These are phyloP conservation scores for Pterocles orientalis DNA, from an alignment of 2,113 vertebrate genomes.

Conservation along the genomic window DNA sequence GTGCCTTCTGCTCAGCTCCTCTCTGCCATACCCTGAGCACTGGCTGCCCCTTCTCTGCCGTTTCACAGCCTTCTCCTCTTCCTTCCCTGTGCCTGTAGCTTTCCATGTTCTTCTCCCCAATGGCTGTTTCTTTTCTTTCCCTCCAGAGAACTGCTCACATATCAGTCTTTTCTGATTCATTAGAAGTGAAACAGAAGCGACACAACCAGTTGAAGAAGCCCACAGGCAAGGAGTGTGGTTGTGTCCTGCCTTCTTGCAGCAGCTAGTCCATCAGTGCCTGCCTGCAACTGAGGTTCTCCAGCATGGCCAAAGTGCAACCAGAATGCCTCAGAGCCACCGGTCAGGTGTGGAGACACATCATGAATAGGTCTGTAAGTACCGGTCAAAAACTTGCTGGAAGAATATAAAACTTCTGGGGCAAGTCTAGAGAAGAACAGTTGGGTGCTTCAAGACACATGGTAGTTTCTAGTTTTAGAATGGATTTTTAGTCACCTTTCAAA, in stretches of 20 bases:
- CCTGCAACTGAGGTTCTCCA: background rate
- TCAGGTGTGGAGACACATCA: background rate
- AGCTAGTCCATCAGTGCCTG: fast-evolving
- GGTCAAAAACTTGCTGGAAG: background rate
- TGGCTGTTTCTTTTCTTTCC: background rate
- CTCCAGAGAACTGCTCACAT: background rate
- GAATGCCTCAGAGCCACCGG: background rate
- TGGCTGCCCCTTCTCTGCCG: background rate
- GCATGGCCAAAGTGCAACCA: background rate
- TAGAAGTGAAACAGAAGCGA: background rate
- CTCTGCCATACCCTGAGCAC: background rate
- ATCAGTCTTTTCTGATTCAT: background rate
- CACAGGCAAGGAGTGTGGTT: background rate
- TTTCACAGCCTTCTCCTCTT: background rate
- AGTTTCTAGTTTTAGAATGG: background rate
- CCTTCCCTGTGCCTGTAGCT: fast-evolving
- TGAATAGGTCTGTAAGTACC: fast-evolving
- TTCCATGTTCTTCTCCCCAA: background rate
- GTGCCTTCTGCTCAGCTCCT: background rate
- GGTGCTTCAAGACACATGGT: background rate
- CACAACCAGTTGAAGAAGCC: background rate
- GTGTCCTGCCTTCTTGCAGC: background rate
- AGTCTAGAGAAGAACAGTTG: background rate
- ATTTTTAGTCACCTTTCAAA: background rate
- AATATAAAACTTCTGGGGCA: background rate